phyloP scores from a whole-genome alignment of 1,140 invertebrate species.

The Lepidostoma basale region DNA sequence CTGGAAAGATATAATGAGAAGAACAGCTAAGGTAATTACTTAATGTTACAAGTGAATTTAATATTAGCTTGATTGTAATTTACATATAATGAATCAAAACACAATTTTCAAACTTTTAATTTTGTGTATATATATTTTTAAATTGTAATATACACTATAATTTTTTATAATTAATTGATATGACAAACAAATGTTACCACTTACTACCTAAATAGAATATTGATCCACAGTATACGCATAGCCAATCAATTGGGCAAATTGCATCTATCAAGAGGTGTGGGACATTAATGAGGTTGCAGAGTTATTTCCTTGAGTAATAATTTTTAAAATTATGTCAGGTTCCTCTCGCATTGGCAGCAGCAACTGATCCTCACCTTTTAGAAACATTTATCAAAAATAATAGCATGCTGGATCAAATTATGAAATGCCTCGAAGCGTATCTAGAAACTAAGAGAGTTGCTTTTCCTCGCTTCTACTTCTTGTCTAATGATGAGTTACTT shows the following conservation, averaged over 20 bases:
- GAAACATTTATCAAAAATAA: conserved; percentile 78
- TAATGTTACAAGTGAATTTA: not conserved
- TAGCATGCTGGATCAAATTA: conserved; percentile 76
- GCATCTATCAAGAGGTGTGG: too few species aligned
- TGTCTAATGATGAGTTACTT: conserved; percentile 92
- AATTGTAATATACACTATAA: too few species aligned
- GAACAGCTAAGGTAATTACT: conserved; percentile 66
- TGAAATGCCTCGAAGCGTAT: conserved; percentile 82
- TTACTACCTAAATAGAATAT: too few species aligned
- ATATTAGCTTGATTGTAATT: not conserved
- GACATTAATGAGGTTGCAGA: not conserved
- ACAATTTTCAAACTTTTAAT: too few species aligned
- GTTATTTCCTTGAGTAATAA: not conserved
- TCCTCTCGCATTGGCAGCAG: conserved; percentile 72
- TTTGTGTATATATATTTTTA: not conserved
- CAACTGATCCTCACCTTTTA: conserved; percentile 69
- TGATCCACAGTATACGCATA: too few species aligned
- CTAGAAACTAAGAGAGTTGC: conserved; percentile 87
- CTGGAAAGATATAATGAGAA: conserved; percentile 84
- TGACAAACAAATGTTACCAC: too few species aligned
- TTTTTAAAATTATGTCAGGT: conserved; percentile 56
- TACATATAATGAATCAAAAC: not conserved
- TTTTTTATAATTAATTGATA: too few species aligned
- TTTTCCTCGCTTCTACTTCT: conserved; percentile 91
- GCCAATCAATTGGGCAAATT: too few species aligned